Conservation (phyloP, 2,888 invertebrate genomes). For the Petrophora chlorosata region DNA sequence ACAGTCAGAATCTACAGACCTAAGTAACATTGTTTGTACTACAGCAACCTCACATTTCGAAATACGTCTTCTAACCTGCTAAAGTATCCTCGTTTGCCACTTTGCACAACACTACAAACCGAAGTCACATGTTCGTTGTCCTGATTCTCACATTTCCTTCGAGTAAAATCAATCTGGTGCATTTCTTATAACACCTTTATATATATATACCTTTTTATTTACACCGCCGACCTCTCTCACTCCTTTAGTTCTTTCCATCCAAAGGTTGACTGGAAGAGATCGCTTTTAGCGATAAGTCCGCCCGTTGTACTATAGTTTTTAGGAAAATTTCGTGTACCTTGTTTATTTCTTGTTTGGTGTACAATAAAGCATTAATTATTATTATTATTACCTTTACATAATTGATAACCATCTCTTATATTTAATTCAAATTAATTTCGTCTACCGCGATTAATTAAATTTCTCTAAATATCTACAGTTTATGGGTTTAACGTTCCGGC, state of each 20-base stretch:
- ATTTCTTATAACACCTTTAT: conserved; percentile 27
- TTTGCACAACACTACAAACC: conserved; percentile 61
- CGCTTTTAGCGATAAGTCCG: no score
- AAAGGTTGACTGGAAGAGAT: no score
- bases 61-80: conserved; percentile 54
- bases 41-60: conserved; percentile 56
- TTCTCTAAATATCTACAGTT: not conserved
- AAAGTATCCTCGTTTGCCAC: conserved; percentile 46
- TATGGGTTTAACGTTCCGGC: not conserved
- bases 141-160: conserved; percentile 55
- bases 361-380: no score
- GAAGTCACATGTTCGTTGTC: conserved; percentile 41
- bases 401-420: conserved; percentile 3
- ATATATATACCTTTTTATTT: no score
- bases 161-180: conserved; percentile 31
- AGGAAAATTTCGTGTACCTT: no score
- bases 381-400: no score
- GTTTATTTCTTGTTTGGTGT: no score
- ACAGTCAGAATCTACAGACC: conserved; percentile 21
- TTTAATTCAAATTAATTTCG: conserved; percentile 1
- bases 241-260: no score
- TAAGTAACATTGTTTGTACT: conserved; percentile 29
- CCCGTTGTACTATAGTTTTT: no score
- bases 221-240: no score
- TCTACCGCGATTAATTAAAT: not conserved